These are phyloP conservation scores for Hyphantria cunea DNA, from an alignment of 1,140 invertebrate genomes.

Conservation along the genomic window DNA sequence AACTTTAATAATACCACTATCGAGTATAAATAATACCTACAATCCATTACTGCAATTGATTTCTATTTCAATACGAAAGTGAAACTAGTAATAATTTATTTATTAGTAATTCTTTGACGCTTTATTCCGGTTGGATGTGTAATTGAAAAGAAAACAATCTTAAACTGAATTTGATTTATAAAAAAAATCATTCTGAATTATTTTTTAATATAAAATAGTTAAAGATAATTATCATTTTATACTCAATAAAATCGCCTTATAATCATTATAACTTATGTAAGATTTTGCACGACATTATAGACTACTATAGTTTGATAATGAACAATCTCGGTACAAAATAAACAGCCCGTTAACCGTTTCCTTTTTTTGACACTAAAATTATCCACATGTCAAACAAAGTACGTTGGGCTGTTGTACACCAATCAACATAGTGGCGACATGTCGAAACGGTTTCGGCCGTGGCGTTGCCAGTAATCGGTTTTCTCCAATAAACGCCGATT, in stretches of 20 bases:
- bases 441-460: conserved; percentile 73
- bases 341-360: not conserved
- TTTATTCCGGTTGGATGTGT: conserved; percentile 10
- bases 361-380: conserved; percentile 5
- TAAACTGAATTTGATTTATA: no score
- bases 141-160: not conserved
- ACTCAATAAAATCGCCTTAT: no score
- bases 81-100: conserved; percentile 24
- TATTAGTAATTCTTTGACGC: conserved; percentile 26
- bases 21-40: conserved; percentile 29
- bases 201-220: no score
- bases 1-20: conserved; percentile 30
- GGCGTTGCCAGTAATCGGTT: conserved; percentile 74
- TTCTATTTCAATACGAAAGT: conserved; percentile 32
- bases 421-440: conserved; percentile 61
- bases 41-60: conserved; percentile 39
- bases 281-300: no score
- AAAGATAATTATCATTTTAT: no score
- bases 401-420: conserved; percentile 19
- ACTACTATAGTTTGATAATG: no score
- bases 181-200: no score
- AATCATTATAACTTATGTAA: no score
- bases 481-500: conserved; percentile 81
- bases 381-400: conserved; percentile 10
- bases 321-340: no score